These are phyloP conservation scores for Lordiphosa mommai DNA, from an alignment of 1,140 invertebrate species.

Conservation along the genomic window DNA sequence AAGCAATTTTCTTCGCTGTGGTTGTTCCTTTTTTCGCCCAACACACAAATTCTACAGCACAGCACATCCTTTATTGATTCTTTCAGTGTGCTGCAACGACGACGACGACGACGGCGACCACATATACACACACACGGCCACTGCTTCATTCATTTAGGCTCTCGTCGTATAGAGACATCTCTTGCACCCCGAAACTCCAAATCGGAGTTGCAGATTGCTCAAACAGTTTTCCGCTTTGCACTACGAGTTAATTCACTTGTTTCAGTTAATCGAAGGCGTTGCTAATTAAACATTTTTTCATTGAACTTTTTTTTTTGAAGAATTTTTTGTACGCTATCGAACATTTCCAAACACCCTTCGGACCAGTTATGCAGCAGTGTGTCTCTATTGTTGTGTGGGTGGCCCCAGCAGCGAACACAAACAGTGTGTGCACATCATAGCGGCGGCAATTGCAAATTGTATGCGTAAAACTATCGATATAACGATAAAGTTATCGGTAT, in stretches of 20 bases:
- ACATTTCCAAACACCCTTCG: conserved; percentile 62
- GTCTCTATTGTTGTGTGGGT: not conserved
- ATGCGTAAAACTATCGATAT: too few relatives aligned
- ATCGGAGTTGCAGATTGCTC: too few relatives aligned
- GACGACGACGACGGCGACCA: conserved; percentile 2
- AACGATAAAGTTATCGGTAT: too few relatives aligned
- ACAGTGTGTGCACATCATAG: too few relatives aligned
- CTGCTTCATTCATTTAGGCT: conserved; percentile 42
- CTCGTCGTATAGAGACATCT: conserved; percentile 56
- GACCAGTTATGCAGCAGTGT: conserved; percentile 15
- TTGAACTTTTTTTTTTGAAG: conserved; percentile 20
- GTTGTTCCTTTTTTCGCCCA: conserved; percentile 21
- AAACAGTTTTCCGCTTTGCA: too few relatives aligned
- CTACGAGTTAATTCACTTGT: too few relatives aligned
- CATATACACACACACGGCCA: conserved; percentile 29
- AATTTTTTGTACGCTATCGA: conserved; percentile 50
- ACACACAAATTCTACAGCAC: conserved; percentile 34
- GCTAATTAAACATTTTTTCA: conserved; percentile 15
- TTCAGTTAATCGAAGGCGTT: not conserved
- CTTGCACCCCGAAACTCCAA: too few relatives aligned
- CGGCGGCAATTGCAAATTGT: too few relatives aligned
- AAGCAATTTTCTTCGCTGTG: conserved; percentile 18
- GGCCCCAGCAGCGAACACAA: too few relatives aligned
- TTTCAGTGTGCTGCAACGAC: conserved; percentile 60
- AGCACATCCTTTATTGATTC: conserved; percentile 77